A percentile compares a stretch with the other conserved stretches of the same genome.
Conservation (phyloP, 2,113 vertebrate genomes). For the Pelecanus crispus region DNA sequence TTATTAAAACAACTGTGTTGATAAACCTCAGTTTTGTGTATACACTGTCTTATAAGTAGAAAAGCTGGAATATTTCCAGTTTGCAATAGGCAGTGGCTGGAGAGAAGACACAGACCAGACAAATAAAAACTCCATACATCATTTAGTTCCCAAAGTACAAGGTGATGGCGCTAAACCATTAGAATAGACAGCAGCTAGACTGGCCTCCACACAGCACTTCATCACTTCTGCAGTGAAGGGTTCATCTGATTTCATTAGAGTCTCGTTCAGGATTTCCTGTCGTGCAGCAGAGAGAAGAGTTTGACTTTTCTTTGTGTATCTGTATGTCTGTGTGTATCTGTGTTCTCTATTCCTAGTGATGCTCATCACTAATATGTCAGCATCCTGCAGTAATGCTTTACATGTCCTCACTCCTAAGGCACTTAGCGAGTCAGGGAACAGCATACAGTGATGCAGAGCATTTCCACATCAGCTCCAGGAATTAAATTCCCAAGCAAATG, state of each 20-base stretch:
- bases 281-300: neutral
- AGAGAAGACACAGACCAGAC: neutral
- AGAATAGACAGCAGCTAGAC: neutral
- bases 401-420: neutral
- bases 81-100: neutral
- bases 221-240: neutral
- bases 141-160: neutral
- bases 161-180: neutral
- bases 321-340: neutral
- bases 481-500: neutral
- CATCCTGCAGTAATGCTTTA: neutral
- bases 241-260: conserved; percentile 6
- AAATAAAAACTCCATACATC: conserved; percentile 7
- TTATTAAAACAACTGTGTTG: neutral
- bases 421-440: neutral
- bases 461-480: neutral
- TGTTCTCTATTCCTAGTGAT: neutral
- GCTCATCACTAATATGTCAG: neutral
- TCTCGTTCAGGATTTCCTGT: neutral
- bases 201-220: neutral
- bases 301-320: neutral
- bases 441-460: neutral
- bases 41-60: neutral
- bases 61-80: neutral
- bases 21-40: neutral